Evolutionary conservation across 2,113 vertebrate species (phyloP).

Genomic region (Nerophis lumbriciformis): DNA sequence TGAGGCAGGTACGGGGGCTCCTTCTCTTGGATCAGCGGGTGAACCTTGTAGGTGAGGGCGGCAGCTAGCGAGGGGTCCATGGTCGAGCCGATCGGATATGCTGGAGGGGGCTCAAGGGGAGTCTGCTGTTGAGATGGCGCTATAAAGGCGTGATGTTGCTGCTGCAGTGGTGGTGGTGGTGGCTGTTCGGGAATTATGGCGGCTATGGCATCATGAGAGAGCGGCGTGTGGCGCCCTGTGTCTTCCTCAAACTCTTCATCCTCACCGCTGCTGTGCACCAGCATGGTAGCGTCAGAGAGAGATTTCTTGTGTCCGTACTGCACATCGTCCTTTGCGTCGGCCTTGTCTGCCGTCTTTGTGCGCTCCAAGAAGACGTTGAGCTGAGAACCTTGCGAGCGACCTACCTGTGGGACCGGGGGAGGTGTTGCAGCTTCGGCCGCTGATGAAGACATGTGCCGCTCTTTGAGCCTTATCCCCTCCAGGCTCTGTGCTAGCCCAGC

Average conservation of each 20-base stretch:
- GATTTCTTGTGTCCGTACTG: conserved; percentile 89
- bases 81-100: conserved; percentile 73
- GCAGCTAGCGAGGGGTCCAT: conserved; percentile 57
- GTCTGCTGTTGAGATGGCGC: conserved; percentile 58
- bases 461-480: conserved; percentile 86
- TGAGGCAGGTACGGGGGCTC: conserved; percentile 71
- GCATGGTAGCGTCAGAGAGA: conserved; percentile 92
- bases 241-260: conserved; percentile 90
- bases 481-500: conserved; percentile 82
- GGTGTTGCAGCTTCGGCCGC: conserved; percentile 73
- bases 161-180: conserved; percentile 19
- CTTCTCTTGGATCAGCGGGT: conserved; percentile 67
- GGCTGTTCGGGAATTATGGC: conserved; percentile 42
- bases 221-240: conserved; percentile 55
- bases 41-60: conserved; percentile 78
- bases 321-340: conserved; percentile 63
- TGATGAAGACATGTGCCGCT: conserved; percentile 80
- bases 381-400: conserved; percentile 72
- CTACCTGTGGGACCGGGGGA: conserved; percentile 30
- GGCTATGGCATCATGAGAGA: conserved; percentile 63
- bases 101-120: conserved; percentile 68
- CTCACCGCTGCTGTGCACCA: conserved; percentile 94
- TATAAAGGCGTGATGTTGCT: conserved; percentile 42
- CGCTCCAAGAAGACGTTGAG: conserved; percentile 75
- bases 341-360: conserved; percentile 69